Percentiles rank a stretch among this genome's conserved stretches.
Evolutionary conservation across 2,888 invertebrate species (phyloP).

Genomic region (Ophion ventricosus): DNA sequence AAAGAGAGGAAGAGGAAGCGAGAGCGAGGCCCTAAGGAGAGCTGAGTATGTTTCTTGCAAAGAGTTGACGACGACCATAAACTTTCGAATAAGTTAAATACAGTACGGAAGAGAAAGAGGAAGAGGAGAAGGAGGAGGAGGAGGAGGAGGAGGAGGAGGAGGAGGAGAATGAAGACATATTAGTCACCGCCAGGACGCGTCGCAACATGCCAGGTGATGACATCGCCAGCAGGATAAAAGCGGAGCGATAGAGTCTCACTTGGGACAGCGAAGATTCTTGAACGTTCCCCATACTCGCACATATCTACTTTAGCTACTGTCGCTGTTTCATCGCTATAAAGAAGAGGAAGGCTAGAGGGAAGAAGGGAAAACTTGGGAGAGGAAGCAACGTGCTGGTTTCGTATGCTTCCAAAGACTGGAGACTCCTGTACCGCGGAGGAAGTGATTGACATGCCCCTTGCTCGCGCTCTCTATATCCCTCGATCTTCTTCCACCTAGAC

Average conservation of each 20-base stretch:
- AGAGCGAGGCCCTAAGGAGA: conserved; percentile 22
- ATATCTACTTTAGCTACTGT: conserved; percentile 33
- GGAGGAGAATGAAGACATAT: conserved; percentile 76
- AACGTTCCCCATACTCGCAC: conserved; percentile 18
- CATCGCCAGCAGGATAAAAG: conserved; percentile 58
- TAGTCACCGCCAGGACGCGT: conserved; percentile 70
- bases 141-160: conserved; percentile 74
- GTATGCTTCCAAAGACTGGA: conserved; percentile 30
- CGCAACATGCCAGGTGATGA: conserved; percentile 63
- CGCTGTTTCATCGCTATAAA: conserved; percentile 57
- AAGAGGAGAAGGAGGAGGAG: conserved; percentile 52
- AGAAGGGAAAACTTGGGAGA: conserved; percentile 46
- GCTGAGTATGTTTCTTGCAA: conserved; percentile 73
- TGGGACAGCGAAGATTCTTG: conserved; percentile 58
- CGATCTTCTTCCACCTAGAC: background rate
- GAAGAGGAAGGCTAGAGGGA: conserved; percentile 32
- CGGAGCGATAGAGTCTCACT: conserved; percentile 50
- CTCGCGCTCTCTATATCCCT: conserved; percentile 26
- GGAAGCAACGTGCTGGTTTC: conserved; percentile 34
- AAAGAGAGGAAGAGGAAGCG: conserved; percentile 7
- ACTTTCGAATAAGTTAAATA: conserved; percentile 81
- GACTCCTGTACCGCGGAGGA: conserved; percentile 30
- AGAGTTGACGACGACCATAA: conserved; percentile 80
- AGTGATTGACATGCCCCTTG: conserved; percentile 41
- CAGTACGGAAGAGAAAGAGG: conserved; percentile 57